Evolutionary conservation across 2,797 vertebrate genomes (phyloP).

Genomic region (Pteronotus mesoamericanus): DNA sequence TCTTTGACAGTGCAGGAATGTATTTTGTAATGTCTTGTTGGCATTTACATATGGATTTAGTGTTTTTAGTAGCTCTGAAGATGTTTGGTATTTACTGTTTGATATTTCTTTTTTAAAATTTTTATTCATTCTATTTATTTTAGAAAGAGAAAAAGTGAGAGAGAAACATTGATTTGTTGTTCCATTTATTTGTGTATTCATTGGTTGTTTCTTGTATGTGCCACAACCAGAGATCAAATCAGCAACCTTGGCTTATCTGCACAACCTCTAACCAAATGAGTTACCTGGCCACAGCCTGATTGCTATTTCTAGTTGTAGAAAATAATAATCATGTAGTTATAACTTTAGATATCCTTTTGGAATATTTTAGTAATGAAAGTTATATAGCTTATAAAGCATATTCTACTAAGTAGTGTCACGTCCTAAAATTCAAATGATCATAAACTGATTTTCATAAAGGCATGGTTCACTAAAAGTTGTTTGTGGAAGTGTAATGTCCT

Average conservation of each 20-base stretch:
- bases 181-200: no score
- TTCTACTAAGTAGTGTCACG: background rate
- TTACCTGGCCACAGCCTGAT: background rate
- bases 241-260: no score
- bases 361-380: constrained; percentile 3
- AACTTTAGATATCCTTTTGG: background rate
- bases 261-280: no score
- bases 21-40: constrained; percentile 35
- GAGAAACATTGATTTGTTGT: no score
- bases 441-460: constrained; percentile 4
- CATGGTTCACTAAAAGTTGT: background rate
- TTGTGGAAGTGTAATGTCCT: background rate
- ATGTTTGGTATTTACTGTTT: constrained; percentile 46
- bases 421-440: background rate
- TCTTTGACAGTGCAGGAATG: constrained; percentile 26
- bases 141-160: no score
- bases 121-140: no score
- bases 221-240: no score
- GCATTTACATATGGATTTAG: constrained; percentile 53
- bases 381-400: background rate
- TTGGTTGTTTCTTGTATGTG: no score
- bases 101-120: background rate
- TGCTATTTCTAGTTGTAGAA: constrained; percentile 38
- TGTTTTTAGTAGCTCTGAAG: background rate
- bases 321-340: background rate